phyloP scores from a whole-genome alignment of 2,888 invertebrate species.

The Dicyrtoma fusca region DNA sequence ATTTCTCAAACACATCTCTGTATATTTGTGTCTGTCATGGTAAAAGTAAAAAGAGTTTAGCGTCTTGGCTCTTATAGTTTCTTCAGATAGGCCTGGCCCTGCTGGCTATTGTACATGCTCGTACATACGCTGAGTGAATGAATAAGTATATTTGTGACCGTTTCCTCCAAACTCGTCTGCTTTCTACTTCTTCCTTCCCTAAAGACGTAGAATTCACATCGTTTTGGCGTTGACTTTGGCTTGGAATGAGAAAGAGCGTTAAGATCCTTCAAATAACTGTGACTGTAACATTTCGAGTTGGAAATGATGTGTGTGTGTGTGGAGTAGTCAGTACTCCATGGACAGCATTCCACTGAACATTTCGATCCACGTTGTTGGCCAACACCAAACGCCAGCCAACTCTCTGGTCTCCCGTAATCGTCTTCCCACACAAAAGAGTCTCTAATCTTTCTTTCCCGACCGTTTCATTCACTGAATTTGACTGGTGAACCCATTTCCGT shows the following conservation, averaged over 20 bases:
- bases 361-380: not conserved
- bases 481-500: constrained; percentile 33
- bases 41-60: too few species aligned
- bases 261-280: not conserved
- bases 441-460: constrained; percentile 31
- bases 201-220: not conserved
- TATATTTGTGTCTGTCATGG: too few species aligned
- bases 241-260: not conserved
- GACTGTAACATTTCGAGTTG: not conserved
- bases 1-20: too few species aligned
- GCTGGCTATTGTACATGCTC: not conserved
- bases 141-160: constrained; percentile 19
- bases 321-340: not conserved
- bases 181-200: not conserved
- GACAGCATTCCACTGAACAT: not conserved
- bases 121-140: too few species aligned
- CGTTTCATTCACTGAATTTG: constrained; percentile 25
- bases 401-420: not conserved
- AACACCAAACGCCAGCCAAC: not conserved
- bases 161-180: constrained; percentile 7
- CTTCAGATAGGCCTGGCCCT: too few species aligned
- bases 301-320: not conserved
- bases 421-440: constrained; percentile 23
- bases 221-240: not conserved
- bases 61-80: too few species aligned